Evolutionary conservation across 2,888 invertebrate genomes (phyloP).

Genomic region (Drosophila austrosaltans): DNA sequence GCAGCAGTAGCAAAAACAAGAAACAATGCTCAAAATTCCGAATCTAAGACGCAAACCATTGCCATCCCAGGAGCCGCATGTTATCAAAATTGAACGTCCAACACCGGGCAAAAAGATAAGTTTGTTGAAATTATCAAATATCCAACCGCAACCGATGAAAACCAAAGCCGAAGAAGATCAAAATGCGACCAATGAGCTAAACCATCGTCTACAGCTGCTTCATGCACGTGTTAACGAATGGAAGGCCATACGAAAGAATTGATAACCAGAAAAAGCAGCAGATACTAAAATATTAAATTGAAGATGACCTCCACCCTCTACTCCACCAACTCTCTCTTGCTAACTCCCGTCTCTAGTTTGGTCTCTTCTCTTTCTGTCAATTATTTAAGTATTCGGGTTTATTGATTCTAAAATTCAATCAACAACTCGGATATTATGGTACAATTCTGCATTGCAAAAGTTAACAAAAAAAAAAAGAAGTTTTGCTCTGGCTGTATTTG

Average conservation of each 20-base stretch:
- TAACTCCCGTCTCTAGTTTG: neutral
- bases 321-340: neutral
- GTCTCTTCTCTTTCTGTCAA: neutral
- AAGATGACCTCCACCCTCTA: neutral
- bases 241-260: constrained; percentile 4
- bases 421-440: neutral
- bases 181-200: constrained; percentile 4
- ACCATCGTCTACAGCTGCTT: neutral
- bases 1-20: neutral
- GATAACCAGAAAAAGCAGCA: neutral
- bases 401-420: neutral
- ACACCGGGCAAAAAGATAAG: neutral
- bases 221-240: constrained; percentile 1
- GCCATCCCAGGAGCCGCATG: neutral
- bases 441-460: neutral
- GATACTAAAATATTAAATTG: too few relatives aligned
- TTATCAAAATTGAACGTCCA: constrained; percentile 8
- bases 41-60: constrained; percentile 1
- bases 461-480: neutral
- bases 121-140: constrained; percentile 9
- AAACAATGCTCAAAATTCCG: constrained; percentile 9
- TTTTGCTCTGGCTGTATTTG: constrained; percentile 3
- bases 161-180: neutral
- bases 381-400: neutral
- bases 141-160: constrained; percentile 2